Percentiles rank a stretch among this genome's conserved stretches.
phyloP scores from a whole-genome alignment of 1,140 invertebrate genomes.

The Ceratosolen fusciceps region DNA sequence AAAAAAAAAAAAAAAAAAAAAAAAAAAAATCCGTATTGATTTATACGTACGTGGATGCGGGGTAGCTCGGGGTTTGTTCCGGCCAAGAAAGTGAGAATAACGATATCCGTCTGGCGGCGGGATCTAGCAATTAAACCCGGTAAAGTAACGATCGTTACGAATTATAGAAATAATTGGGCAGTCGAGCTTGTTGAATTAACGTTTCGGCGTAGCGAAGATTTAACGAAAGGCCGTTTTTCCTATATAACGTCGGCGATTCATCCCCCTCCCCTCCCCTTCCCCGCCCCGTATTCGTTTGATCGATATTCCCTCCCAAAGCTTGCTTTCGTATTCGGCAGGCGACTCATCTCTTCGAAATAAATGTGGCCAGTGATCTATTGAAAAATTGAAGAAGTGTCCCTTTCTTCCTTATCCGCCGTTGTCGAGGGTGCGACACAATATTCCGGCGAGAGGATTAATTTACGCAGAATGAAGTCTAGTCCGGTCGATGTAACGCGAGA shows the following conservation, averaged over 20 bases:
- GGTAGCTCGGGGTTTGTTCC: no score
- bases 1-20: no score
- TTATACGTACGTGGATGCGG: no score
- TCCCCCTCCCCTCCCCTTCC: no score
- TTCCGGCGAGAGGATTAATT: neutral
- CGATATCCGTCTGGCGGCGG: no score
- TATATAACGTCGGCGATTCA: conserved; percentile 18
- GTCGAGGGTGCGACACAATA: neutral
- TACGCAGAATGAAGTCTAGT: neutral
- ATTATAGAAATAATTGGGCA: no score
- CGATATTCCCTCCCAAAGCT: conserved; percentile 43
- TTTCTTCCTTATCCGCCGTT: neutral
- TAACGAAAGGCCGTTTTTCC: conserved; percentile 19
- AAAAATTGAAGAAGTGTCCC: conserved; percentile 11
- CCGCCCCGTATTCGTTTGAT: conserved; percentile 46
- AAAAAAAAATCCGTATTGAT: no score
- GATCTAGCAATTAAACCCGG: no score
- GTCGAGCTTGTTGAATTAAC: no score
- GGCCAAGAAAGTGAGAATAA: no score
- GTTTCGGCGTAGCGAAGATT: no score
- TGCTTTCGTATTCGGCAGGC: conserved; percentile 33
- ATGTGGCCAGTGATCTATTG: neutral
- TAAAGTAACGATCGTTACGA: no score
- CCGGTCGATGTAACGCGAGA: neutral
- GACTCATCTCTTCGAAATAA: conserved; percentile 31